Conservation (phyloP, 2,797 vertebrate genomes). For the Philypnodon macrostomus region DNA sequence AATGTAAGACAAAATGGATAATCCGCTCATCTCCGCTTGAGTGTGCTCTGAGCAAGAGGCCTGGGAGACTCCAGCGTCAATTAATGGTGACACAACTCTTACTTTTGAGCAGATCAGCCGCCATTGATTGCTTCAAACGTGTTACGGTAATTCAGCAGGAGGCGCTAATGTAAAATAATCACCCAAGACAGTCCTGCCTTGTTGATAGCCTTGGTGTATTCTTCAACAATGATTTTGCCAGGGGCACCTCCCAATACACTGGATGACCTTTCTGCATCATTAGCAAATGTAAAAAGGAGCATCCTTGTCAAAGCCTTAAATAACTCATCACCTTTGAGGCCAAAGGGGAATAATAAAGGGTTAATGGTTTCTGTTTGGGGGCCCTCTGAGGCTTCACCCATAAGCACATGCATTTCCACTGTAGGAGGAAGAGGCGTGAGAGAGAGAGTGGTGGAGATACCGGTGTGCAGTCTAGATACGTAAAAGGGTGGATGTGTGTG, state of each 20-base stretch:
- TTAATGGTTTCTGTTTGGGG: conserved; percentile 60
- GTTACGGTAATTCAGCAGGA: conserved; percentile 43
- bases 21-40: too few species aligned
- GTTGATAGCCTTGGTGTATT: conserved; percentile 41
- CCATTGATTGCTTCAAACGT: conserved; percentile 56
- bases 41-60: conserved; percentile 60
- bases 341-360: conserved; percentile 57
- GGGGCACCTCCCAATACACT: conserved; percentile 50
- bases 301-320: conserved; percentile 58
- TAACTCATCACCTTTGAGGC: conserved; percentile 52
- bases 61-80: conserved; percentile 63
- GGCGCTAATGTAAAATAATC: conserved; percentile 34
- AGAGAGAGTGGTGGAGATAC: conserved; percentile 22
- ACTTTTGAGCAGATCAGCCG: conserved; percentile 49
- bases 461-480: conserved; percentile 28
- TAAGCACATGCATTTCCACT: conserved; percentile 50
- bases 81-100: conserved; percentile 66
- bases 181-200: too few species aligned
- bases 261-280: conserved; percentile 67
- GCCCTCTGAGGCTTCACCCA: conserved; percentile 42
- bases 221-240: conserved; percentile 56
- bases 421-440: conserved; percentile 28
- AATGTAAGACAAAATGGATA: conserved; percentile 66
- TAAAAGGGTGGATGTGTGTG: conserved; percentile 24
- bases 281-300: conserved; percentile 48